phyloP scores from a whole-genome alignment of 2,888 invertebrate genomes.

The Nematopogon swammerdamellus region DNA sequence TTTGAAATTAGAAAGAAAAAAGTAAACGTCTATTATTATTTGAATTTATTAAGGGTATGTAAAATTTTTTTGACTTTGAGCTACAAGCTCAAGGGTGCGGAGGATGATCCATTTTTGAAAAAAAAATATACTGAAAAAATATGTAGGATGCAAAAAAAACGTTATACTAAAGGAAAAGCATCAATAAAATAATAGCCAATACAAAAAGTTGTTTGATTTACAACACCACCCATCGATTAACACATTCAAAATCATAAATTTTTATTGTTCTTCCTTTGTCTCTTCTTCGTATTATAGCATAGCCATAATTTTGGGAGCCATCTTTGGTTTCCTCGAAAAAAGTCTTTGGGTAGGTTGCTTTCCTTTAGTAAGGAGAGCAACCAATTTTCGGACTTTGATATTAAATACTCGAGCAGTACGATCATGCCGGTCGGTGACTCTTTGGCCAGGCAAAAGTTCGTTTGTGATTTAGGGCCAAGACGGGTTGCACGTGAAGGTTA shows the following conservation, averaged over 20 bases:
- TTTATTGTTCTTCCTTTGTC: slow-evolving; percentile 11
- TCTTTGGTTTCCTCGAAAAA: slow-evolving; percentile 15
- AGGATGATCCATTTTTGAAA: too few relatives aligned
- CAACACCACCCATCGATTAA: slow-evolving; percentile 24
- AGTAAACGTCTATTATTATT: too few relatives aligned
- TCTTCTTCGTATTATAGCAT: slow-evolving; percentile 18
- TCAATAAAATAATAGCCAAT: too few relatives aligned
- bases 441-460: slow-evolving; percentile 13
- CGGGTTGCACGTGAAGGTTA: slow-evolving; percentile 35
- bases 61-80: too few relatives aligned
- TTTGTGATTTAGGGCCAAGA: slow-evolving; percentile 27
- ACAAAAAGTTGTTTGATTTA: too few relatives aligned
- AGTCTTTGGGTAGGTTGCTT: slow-evolving; percentile 12
- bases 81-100: too few relatives aligned
- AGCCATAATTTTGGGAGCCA: slow-evolving; percentile 16
- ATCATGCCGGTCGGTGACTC: slow-evolving; percentile 17
- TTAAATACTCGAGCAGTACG: slow-evolving; percentile 16
- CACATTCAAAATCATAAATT: slow-evolving; percentile 10
- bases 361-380: slow-evolving; percentile 14
- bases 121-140: too few relatives aligned
- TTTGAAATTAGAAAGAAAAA: too few relatives aligned
- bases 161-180: too few relatives aligned
- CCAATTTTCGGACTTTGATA: slow-evolving; percentile 14
- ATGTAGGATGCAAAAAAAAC: too few relatives aligned
- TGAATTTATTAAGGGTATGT: too few relatives aligned